These are phyloP conservation scores for Cyrtorhinus lividipennis DNA, from an alignment of 1,140 invertebrate genomes.

Conservation along the genomic window DNA sequence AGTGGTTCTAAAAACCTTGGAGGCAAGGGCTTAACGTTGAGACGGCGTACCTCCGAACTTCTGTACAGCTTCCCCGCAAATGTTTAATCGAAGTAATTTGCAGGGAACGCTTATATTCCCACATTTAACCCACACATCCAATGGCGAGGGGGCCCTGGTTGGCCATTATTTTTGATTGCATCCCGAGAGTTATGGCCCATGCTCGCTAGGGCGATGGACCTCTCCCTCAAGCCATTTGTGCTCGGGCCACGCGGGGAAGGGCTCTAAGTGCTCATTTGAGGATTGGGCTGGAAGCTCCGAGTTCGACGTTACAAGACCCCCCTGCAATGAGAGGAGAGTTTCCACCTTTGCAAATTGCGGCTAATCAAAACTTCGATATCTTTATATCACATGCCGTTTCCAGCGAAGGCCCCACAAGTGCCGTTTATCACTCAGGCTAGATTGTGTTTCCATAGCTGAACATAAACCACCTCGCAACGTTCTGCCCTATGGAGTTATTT, in stretches of 20 bases:
- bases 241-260: not conserved
- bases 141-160: not conserved
- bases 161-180: not conserved
- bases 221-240: not conserved
- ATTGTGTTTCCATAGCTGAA: too few species aligned
- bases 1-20: too few species aligned
- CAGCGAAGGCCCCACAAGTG: not conserved
- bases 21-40: too few species aligned
- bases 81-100: not conserved
- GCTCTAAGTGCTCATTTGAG: not conserved
- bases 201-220: not conserved
- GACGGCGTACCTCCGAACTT: too few species aligned
- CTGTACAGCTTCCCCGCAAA: too few species aligned
- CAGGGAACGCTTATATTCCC: not conserved
- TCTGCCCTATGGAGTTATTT: too few species aligned
- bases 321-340: not conserved
- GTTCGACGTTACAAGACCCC: too few species aligned
- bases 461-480: too few species aligned
- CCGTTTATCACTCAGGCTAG: not conserved
- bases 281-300: not conserved
- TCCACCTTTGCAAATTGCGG: not conserved
- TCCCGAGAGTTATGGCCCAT: not conserved
- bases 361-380: not conserved
- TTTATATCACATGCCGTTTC: not conserved
- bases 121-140: not conserved